Conservation (phyloP, 2,797 vertebrate genomes). For the Neosalanx taihuensis region DNA sequence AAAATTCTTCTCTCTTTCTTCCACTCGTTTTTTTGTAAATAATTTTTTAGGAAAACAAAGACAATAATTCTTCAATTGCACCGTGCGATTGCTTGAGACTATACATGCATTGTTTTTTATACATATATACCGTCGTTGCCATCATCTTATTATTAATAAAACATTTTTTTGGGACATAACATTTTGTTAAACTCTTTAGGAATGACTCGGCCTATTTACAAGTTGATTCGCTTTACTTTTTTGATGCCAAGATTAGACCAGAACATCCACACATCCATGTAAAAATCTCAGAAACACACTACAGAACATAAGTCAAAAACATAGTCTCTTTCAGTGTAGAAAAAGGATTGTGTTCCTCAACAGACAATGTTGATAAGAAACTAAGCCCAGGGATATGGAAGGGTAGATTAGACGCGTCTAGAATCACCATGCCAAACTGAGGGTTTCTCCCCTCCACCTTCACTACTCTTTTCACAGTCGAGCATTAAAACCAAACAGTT, state of each 20-base stretch:
- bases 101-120: slow-evolving; percentile 85
- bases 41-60: slow-evolving; percentile 69
- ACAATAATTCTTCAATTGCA: slow-evolving; percentile 75
- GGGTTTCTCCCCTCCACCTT: background rate
- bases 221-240: slow-evolving; percentile 59
- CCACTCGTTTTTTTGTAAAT: slow-evolving; percentile 35
- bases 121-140: slow-evolving; percentile 74
- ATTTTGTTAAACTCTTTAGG: slow-evolving; percentile 71
- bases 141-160: slow-evolving; percentile 70
- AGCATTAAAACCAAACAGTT: slow-evolving; percentile 11
- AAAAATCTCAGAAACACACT: slow-evolving; percentile 74
- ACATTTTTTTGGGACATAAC: slow-evolving; percentile 70
- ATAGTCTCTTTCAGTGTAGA: slow-evolving; percentile 38
- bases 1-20: slow-evolving; percentile 35
- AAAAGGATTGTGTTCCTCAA: slow-evolving; percentile 17
- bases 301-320: slow-evolving; percentile 54
- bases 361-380: slow-evolving; percentile 37
- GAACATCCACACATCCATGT: slow-evolving; percentile 77
- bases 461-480: slow-evolving; percentile 28
- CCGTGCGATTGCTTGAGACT: slow-evolving; percentile 83
- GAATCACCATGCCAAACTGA: background rate
- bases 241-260: slow-evolving; percentile 70
- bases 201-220: slow-evolving; percentile 77
- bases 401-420: background rate
- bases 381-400: background rate